Percentiles rank a stretch among this genome's conserved stretches.
Evolutionary conservation across 2,888 invertebrate species (phyloP).

Genomic region (Halictus ligatus): DNA sequence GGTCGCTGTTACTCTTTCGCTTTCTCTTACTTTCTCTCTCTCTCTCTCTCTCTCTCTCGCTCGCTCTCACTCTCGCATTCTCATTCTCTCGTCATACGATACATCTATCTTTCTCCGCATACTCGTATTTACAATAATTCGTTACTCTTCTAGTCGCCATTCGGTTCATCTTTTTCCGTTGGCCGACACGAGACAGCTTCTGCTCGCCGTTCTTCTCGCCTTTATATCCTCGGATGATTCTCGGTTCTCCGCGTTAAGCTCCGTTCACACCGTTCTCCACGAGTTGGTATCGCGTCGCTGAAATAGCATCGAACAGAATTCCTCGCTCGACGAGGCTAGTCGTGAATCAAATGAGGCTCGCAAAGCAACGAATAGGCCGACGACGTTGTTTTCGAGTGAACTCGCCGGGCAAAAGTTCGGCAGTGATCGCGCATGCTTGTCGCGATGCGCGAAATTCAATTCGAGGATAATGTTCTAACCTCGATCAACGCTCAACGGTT

Average conservation of each 20-base stretch:
- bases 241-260: constrained; percentile 26
- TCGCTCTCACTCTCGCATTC: constrained; percentile 30
- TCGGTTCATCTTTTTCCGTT: constrained; percentile 52
- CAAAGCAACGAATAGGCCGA: background rate
- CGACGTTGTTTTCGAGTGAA: background rate
- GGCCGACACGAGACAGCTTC: constrained; percentile 53
- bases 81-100: constrained; percentile 41
- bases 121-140: constrained; percentile 78
- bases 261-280: constrained; percentile 25
- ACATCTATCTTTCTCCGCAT: constrained; percentile 55
- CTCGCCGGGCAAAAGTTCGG: background rate
- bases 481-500: constrained; percentile 4
- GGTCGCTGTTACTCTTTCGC: constrained; percentile 33
- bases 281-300: background rate
- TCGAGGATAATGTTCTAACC: background rate
- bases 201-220: constrained; percentile 50
- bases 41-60: constrained; percentile 45
- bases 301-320: background rate
- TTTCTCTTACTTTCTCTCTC: constrained; percentile 36
- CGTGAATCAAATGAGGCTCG: background rate
- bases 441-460: constrained; percentile 19
- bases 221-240: constrained; percentile 27
- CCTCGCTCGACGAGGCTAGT: constrained; percentile 2
- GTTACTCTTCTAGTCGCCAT: constrained; percentile 68
- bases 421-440: background rate